Base-by-base conservation (phyloP, 1,140 invertebrate species). In the Eulimnadia texana region DNA sequence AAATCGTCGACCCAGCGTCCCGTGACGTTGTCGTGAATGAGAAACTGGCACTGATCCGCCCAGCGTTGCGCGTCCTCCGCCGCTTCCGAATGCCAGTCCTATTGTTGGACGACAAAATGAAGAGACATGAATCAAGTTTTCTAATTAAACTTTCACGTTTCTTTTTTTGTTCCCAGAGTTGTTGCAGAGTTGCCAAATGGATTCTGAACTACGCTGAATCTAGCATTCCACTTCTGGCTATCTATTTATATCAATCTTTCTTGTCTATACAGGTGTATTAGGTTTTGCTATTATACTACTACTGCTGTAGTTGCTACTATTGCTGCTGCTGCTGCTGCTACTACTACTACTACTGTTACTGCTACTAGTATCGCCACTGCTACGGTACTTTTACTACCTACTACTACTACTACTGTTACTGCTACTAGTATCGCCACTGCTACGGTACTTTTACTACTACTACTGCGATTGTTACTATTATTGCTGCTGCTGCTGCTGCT, bases 21-120 rank as follows among this genome's bases (percentile, higher is more conserved):
- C 16, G 75, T 77, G 2, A 78, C 72, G 61, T 80, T 80, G 68
- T 87, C 85, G 70, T 90, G 86, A 11, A 77, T 76, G 20, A 89
- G 72, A 63, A 82, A 79, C 62, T 78, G 72, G 66, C 87, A 90
- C 58, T 78, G 69, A 53, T 86, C 78, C 0, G 87, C 82, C 80
- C 87, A 90, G 54, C 72, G 76, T 71, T 88, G 85, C 0, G 87
- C 86, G 13, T 61, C 57, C 27, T 60, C 42, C 1, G 65, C 65
- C 28, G 65, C 65, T 56, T 64, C 65, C 16, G 51, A 52, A 59
- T 66, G 65, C 64, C 65, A 66, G 49, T 27, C 64, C 65, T 66
- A 33, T 49, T 19, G 22, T 33, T 3, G 62, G 10, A 24, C 53
- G 50, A 33, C 20, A 23, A 29, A 19, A 19, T 42, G 10, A 9